A percentile compares a stretch with the other conserved stretches of the same genome.
These are phyloP conservation scores for Diarsia rubi DNA, from an alignment of 2,888 invertebrate species.

Conservation along the genomic window DNA sequence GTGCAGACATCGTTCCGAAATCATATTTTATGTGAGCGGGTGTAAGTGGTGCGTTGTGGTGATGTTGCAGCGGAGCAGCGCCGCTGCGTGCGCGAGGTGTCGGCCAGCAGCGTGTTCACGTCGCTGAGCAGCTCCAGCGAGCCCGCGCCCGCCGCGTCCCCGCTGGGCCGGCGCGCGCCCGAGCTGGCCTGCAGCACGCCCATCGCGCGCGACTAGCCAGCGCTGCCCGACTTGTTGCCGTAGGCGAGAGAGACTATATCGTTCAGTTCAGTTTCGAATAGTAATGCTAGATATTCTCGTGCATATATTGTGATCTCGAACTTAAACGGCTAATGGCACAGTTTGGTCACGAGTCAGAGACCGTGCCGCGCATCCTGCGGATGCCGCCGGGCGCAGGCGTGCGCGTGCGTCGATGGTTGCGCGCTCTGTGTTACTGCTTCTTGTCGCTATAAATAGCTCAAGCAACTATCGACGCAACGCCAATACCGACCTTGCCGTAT, in stretches of 20 bases:
- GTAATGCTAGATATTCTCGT: slow-evolving; percentile 41
- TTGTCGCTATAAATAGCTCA: slow-evolving; percentile 64
- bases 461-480: slow-evolving; percentile 52
- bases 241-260: neutral
- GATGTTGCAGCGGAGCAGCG: slow-evolving; percentile 86
- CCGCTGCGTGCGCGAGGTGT: slow-evolving; percentile 87
- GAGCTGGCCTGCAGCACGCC: slow-evolving; percentile 87
- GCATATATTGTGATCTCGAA: slow-evolving; percentile 43
- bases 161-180: slow-evolving; percentile 72
- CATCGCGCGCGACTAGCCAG: slow-evolving; percentile 79
- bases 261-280: slow-evolving; percentile 30
- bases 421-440: slow-evolving; percentile 11
- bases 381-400: neutral
- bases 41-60: neutral
- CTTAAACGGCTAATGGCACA: neutral
- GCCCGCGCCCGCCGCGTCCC: slow-evolving; percentile 56
- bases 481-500: slow-evolving; percentile 66
- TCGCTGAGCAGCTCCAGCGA: slow-evolving; percentile 75
- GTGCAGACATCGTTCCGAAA: neutral
- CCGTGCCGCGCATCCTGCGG: neutral
- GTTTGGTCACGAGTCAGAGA: neutral
- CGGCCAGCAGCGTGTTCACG: slow-evolving; percentile 83
- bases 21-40: too few species aligned
- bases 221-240: neutral
- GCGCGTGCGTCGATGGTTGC: slow-evolving; percentile 9